Evolutionary conservation across 30 jellyfish, hydroid and myxozoan species (phyloP), one percentile per base, ranked within the genome.

Genomic region (Clytia hemisphaerica): DNA sequence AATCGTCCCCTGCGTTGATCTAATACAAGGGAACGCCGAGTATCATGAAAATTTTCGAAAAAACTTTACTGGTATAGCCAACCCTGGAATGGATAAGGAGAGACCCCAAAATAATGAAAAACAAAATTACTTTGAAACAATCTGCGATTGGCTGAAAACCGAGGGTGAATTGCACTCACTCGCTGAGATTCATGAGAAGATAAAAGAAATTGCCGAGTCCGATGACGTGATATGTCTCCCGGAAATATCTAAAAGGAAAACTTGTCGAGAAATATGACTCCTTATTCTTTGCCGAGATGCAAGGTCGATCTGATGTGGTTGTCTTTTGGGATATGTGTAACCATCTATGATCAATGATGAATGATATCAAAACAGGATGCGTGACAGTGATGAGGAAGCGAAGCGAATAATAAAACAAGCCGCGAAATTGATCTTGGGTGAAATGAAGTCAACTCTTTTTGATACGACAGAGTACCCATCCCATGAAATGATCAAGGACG

Each of bases 401-500:
- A n/a, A n/a, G n/a, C n/a, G n/a, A n/a, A n/a, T n/a, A n/a, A n/a
- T n/a, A n/a, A n/a, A n/a, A n/a, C n/a, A n/a, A n/a, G n/a, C n/a
- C n/a, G n/a, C n/a, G n/a, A n/a, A n/a, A n/a, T n/a, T n/a, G n/a
- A n/a, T n/a, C n/a, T n/a, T n/a, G n/a, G n/a, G n/a, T n/a, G n/a
- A n/a, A 51, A 10, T 51, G 66, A 51, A 51, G 1, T 51, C 66
- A 14, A 51, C 66, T 24, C 31, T 51, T 15, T 51, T 51, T 51
- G 1, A 51, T 16, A 51, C 30, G 15, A 51, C 0, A 0, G 66
- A 51, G 24, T 51, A 51, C 28, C 66, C 66, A 1, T 51, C 66
- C 16, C 66, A 51, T 24, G 66, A 51, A 22, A 51, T 51, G 66
- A 51, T 51, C 1, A 51, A 51, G 0, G 66, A 51, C 30, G 66